These are phyloP conservation scores for Eumeta japonica DNA, from an alignment of 1,140 invertebrate genomes.

Conservation along the genomic window DNA sequence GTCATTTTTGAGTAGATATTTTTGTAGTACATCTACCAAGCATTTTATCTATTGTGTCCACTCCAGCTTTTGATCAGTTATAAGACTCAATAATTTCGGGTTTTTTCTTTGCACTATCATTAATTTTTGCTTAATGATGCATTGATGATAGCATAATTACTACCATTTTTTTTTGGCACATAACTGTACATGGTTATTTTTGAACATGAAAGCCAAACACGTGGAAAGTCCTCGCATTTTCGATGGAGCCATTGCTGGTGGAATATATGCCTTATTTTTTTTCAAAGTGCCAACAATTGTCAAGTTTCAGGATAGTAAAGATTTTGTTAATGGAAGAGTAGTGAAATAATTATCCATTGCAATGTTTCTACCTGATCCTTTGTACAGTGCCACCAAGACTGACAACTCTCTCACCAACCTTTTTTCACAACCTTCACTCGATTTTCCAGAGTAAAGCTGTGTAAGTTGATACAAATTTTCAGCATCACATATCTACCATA, in stretches of 20 bases:
- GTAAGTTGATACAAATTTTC: constrained; percentile 18
- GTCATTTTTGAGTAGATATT: background rate
- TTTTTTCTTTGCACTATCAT: constrained; percentile 15
- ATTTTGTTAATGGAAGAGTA: constrained; percentile 13
- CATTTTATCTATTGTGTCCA: constrained; percentile 34
- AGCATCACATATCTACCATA: constrained; percentile 29
- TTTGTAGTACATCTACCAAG: constrained; percentile 7
- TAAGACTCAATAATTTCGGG: constrained; percentile 31
- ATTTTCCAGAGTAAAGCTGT: constrained; percentile 22
- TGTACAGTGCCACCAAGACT: constrained; percentile 10
- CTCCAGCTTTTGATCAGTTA: constrained; percentile 30
- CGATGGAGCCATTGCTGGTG: constrained; percentile 14
- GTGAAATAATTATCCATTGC: constrained; percentile 21
- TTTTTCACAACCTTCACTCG: constrained; percentile 12
- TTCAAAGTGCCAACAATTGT: constrained; percentile 23
- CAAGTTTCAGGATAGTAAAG: constrained; percentile 13
- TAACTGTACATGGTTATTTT: too few relatives aligned
- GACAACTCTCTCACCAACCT: constrained; percentile 13
- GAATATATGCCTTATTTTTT: constrained; percentile 22
- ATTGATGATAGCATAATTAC: constrained; percentile 6
- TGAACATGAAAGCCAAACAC: constrained; percentile 5
- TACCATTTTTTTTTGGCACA: constrained; percentile 6
- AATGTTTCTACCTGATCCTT: constrained; percentile 16
- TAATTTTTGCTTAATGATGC: constrained; percentile 1
- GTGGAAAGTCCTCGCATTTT: constrained; percentile 3